These are phyloP conservation scores for Bombylius discolor DNA, from an alignment of 2,888 invertebrate species.

Conservation along the genomic window DNA sequence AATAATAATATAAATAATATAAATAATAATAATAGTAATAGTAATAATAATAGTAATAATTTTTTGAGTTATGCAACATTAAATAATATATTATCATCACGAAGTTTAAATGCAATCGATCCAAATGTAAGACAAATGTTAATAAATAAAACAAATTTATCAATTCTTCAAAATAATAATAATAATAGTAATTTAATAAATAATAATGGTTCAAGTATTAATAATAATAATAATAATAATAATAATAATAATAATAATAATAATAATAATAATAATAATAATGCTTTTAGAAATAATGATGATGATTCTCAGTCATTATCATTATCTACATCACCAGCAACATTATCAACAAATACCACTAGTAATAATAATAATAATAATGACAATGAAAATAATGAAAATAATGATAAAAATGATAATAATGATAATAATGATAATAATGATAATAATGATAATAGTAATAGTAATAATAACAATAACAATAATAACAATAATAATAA, in stretches of 20 bases:
- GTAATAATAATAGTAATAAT: neutral
- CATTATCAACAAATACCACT: neutral
- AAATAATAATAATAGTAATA: neutral
- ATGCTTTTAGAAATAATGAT: too few species aligned
- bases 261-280: too few species aligned
- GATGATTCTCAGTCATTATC: neutral
- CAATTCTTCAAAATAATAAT: too few species aligned
- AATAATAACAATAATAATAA: neutral
- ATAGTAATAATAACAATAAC: neutral
- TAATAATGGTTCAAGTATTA: too few species aligned
- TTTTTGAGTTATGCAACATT: too few species aligned
- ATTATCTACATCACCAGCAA: neutral
- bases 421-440: neutral
- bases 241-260: too few species aligned
- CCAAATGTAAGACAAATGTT: too few species aligned
- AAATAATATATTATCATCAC: too few species aligned
- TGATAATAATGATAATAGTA: neutral
- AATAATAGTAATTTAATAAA: too few species aligned
- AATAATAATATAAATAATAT: neutral
- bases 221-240: too few species aligned
- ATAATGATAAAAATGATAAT: neutral
- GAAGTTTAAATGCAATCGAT: too few species aligned
- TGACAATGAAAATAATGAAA: neutral
- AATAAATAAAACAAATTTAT: too few species aligned
- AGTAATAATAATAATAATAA: neutral